phyloP scores from a whole-genome alignment of 2,888 invertebrate genomes.

The Zeuzera pyrina region DNA sequence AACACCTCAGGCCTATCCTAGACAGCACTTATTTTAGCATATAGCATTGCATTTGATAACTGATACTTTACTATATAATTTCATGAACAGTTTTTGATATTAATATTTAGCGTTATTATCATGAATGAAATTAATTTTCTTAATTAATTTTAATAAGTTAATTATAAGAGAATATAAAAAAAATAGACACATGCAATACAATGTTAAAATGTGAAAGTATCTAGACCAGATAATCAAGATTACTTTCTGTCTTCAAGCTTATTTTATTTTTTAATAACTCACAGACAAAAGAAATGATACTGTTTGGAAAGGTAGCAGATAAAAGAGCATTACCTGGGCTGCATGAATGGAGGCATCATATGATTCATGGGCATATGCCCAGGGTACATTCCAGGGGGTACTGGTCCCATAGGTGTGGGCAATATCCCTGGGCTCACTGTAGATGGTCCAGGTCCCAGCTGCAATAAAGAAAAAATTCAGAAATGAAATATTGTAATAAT shows the following conservation, averaged over 20 bases:
- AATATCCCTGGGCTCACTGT: constrained; percentile 74
- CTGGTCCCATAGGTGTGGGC: constrained; percentile 73
- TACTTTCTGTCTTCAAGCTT: background rate
- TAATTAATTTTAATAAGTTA: background rate
- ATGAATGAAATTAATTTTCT: too few species aligned
- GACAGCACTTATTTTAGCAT: too few species aligned
- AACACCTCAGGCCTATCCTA: too few species aligned
- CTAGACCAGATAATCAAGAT: background rate
- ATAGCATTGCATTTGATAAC: too few species aligned
- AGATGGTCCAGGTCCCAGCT: constrained; percentile 73
- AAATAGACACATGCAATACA: background rate
- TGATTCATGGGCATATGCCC: constrained; percentile 79
- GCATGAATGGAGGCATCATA: constrained; percentile 84
- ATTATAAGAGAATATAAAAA: background rate
- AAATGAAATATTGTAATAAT: constrained; percentile 2
- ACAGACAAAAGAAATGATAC: background rate
- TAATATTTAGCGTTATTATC: too few species aligned
- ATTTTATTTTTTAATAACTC: background rate
- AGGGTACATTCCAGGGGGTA: constrained; percentile 79
- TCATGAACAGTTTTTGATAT: too few species aligned
- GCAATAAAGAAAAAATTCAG: constrained; percentile 9
- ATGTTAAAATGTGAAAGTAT: background rate
- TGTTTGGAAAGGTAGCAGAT: too few species aligned
- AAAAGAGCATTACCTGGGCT: constrained; percentile 55
- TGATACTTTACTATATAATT: too few species aligned